A percentile compares a stretch with the other conserved stretches of the same genome.
These are phyloP conservation scores for Marasmarcha lunaedactyla DNA, from an alignment of 2,888 invertebrate genomes.

Conservation along the genomic window DNA sequence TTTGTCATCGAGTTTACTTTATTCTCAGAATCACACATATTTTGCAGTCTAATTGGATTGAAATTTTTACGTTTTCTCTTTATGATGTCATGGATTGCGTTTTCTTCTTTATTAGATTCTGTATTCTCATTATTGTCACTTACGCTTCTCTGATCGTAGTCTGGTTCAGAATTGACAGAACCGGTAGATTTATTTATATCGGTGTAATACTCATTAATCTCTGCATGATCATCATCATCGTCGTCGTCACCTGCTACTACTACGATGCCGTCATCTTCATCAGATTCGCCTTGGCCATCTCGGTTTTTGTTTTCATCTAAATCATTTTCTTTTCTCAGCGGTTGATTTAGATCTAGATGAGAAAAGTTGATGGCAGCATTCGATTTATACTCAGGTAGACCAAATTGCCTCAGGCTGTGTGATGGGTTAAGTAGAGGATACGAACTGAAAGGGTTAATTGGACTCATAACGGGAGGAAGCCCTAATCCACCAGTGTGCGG, in stretches of 20 bases:
- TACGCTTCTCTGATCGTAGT: conserved; percentile 52
- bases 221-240: conserved; percentile 71
- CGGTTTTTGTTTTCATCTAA: conserved; percentile 65
- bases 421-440: conserved; percentile 82
- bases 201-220: conserved; percentile 54
- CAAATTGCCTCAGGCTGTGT: conserved; percentile 72
- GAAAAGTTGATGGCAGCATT: conserved; percentile 36
- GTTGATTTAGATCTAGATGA: conserved; percentile 40
- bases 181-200: conserved; percentile 48
- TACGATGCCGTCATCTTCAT: conserved; percentile 81
- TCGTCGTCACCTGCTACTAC: conserved; percentile 85
- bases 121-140: conserved; percentile 47
- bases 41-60: conserved; percentile 86
- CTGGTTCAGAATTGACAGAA: conserved; percentile 52
- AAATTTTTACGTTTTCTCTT: conserved; percentile 89
- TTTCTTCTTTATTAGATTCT: conserved; percentile 60
- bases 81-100: conserved; percentile 69
- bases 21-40: conserved; percentile 27
- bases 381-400: conserved; percentile 63
- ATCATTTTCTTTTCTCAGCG: conserved; percentile 45
- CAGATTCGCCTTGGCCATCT: conserved; percentile 75
- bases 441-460: conserved; percentile 81
- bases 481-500: conserved; percentile 75
- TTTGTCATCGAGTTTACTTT: conserved; percentile 23
- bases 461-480: conserved; percentile 76